Evolutionary conservation across 1,140 invertebrate genomes (phyloP), one percentile per base, ranked within the genome.

Genomic region (Drosophila sechellia): DNA sequence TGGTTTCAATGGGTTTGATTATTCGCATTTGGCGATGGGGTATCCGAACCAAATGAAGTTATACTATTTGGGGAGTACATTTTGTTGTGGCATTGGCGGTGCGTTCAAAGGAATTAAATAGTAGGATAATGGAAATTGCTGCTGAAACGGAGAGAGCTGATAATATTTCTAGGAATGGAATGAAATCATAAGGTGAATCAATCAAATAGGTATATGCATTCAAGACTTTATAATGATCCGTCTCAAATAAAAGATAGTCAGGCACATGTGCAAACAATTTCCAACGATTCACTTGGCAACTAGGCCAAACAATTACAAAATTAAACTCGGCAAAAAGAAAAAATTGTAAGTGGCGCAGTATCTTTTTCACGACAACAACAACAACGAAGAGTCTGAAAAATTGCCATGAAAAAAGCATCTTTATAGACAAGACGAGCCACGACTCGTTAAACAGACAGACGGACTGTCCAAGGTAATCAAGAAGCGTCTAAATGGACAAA

Each of bases 401-500:
- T 60, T 76, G 63, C 50, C 73, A 69, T 56, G 65, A 43, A 60
- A 77, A 68, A 57, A 63, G 55, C 81, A 66, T 77, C 64, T 81
- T 69, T 78, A 81, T 81, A 77, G 64, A 68, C 76, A 68, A 55
- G 53, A 61, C 58, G 34, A 39, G 64, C 63, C 49, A 52, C 34
- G 63, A 73, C 55, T 35, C 45, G 39, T 55, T 46, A 55, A 43
- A 50, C 59, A 64, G 77, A 81, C 65, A 49, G 77, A 69, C 63
- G 8, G 43, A 49, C 63, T 69, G 64, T 65, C 76, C 80, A 72
- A 84, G 80, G 80, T 79, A 84, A 84, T 84, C 80, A 84, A 84
- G 81, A 84, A 84, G 80, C 80, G 80, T 84, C 66, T 80, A 84
- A 84, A 84, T 84, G 75, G 83, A 87, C 79, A 87, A 87, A 86